Conservation (phyloP, 1,140 invertebrate genomes). For the fruit fly (Drosophila melanogaster) region Release_6_plus_ISO1_MT NT_033777.3:16604501-16605000, state of each 20-base stretch:
- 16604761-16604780: not conserved
- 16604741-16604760: too few relatives aligned
- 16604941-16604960: slow-evolving; percentile 31
- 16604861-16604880: slow-evolving; percentile 58
- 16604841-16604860: slow-evolving; percentile 82
- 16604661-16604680: slow-evolving; percentile 20
- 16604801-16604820: slow-evolving; percentile 64
- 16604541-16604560: slow-evolving; percentile 19
- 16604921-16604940: slow-evolving; percentile 34
- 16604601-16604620: slow-evolving; percentile 7
- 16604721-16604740: not conserved
- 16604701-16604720: not conserved
- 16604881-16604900: slow-evolving; percentile 81
- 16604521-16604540: slow-evolving; percentile 24
- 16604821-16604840: slow-evolving; percentile 83
- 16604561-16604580: slow-evolving; percentile 39
- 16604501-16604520: slow-evolving; percentile 46
- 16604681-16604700: slow-evolving; percentile 2
- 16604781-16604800: slow-evolving; percentile 40
- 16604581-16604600: slow-evolving; percentile 36
- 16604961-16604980: not conserved
- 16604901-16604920: slow-evolving; percentile 48
- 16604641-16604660: slow-evolving; percentile 14
- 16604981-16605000: slow-evolving; percentile 1
- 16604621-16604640: slow-evolving; percentile 4